Percentiles rank a stretch among this genome's conserved stretches.
phyloP scores from a whole-genome alignment of 2,888 invertebrate species.

The Orthosia cruda region DNA sequence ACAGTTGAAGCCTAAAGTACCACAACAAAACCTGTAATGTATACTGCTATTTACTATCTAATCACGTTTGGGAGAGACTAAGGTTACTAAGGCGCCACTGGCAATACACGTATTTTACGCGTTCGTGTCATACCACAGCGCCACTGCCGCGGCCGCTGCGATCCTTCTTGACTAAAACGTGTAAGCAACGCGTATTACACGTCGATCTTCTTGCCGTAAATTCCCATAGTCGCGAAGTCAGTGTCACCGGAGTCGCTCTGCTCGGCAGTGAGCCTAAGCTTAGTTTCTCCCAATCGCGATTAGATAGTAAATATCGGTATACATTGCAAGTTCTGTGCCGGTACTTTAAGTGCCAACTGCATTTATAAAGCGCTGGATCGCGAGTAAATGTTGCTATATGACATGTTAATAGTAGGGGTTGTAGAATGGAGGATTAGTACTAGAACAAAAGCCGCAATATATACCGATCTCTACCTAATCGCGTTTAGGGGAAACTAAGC shows the following conservation, averaged over 20 bases:
- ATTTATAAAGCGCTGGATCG: constrained; percentile 52
- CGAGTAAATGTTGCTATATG: constrained; percentile 31
- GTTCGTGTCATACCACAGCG: no score
- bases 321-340: constrained; percentile 40
- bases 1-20: constrained; percentile 42
- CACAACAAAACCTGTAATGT: constrained; percentile 42
- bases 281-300: constrained; percentile 45
- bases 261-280: constrained; percentile 26
- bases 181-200: no score
- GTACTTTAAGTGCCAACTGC: constrained; percentile 43
- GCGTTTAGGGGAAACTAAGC: constrained; percentile 42
- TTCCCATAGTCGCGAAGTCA: no score
- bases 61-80: constrained; percentile 45
- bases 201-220: no score
- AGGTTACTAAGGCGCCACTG: no score
- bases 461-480: constrained; percentile 51
- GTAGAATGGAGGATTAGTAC: constrained; percentile 49
- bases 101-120: no score
- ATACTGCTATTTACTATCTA: constrained; percentile 42
- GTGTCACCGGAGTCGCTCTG: no score
- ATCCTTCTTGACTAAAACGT: no score
- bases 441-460: constrained; percentile 41
- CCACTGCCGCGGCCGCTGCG: no score
- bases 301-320: constrained; percentile 44
- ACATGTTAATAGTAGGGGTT: constrained; percentile 53